These are phyloP conservation scores for Gastracanthus pulcherrimus DNA, from an alignment of 2,888 invertebrate species.

Conservation along the genomic window DNA sequence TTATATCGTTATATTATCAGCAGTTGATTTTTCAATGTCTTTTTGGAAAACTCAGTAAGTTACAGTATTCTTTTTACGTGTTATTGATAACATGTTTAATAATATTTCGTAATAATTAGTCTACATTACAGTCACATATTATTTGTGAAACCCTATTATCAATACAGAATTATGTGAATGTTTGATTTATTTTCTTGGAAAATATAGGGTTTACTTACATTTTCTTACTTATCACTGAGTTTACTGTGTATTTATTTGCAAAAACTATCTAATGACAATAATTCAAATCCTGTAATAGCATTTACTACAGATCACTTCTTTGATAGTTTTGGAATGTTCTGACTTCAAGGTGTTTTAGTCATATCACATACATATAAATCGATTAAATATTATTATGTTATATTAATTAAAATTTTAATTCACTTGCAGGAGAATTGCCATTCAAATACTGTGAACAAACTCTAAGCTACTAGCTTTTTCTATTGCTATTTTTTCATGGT, in stretches of 20 bases:
- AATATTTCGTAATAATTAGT: not conserved
- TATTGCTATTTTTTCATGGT: slow-evolving; percentile 56
- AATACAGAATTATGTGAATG: slow-evolving; percentile 60
- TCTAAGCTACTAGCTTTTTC: not conserved
- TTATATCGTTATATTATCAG: not conserved
- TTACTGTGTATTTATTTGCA: slow-evolving; percentile 55
- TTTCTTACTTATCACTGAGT: slow-evolving; percentile 53
- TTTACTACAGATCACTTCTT: slow-evolving; percentile 61
- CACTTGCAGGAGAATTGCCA: not conserved
- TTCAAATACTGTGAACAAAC: not conserved
- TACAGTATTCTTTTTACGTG: not conserved
- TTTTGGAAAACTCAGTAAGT: slow-evolving; percentile 59
- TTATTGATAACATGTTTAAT: not conserved
- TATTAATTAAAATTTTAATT: not conserved
- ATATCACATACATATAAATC: too few relatives aligned
- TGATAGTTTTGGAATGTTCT: slow-evolving; percentile 61
- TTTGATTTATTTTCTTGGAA: slow-evolving; percentile 59
- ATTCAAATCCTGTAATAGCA: not conserved
- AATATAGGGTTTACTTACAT: slow-evolving; percentile 39
- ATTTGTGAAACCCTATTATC: slow-evolving; percentile 39
- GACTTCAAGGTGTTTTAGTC: slow-evolving; percentile 59
- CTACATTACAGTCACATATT: slow-evolving; percentile 45
- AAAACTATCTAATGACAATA: not conserved
- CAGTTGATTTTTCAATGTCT: slow-evolving; percentile 50
- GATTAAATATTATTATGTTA: not conserved